phyloP scores from a whole-genome alignment of 2,888 invertebrate species.

The Leptura quadrifasciata region DNA sequence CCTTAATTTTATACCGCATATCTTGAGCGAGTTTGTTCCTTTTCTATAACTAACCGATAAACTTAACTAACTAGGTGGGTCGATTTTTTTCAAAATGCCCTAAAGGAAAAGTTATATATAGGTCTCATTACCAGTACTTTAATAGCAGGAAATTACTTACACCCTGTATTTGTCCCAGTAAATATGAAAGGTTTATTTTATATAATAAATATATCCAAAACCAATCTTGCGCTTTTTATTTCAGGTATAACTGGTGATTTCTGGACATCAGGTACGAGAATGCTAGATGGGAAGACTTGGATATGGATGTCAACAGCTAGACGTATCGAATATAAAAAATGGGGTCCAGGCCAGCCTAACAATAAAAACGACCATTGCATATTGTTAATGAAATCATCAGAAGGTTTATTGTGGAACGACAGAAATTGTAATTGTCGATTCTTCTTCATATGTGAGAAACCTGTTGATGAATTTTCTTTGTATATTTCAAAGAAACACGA shows the following conservation, averaged over 20 bases:
- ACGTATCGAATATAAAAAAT: constrained; percentile 18
- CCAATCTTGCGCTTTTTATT: background rate
- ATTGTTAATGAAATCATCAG: background rate
- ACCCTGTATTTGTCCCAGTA: too few relatives aligned
- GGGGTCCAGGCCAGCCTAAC: constrained; percentile 26
- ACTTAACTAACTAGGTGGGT: too few relatives aligned
- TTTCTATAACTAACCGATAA: too few relatives aligned
- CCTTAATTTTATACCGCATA: too few relatives aligned
- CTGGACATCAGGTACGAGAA: constrained; percentile 34
- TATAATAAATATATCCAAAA: too few relatives aligned
- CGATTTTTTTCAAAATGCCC: too few relatives aligned
- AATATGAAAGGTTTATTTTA: too few relatives aligned
- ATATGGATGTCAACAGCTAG: constrained; percentile 38
- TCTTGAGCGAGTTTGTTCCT: too few relatives aligned
- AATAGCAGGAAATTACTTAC: too few relatives aligned
- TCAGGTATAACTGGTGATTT: constrained; percentile 34
- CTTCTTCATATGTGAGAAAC: constrained; percentile 33
- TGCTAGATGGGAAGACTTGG: constrained; percentile 30
- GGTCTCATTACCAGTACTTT: too few relatives aligned
- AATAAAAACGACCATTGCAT: constrained; percentile 35
- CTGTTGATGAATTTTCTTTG: constrained; percentile 16
- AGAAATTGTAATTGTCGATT: constrained; percentile 25
- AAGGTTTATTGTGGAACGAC: constrained; percentile 23
- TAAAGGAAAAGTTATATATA: too few relatives aligned
- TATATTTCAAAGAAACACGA: constrained; percentile 23